A percentile compares a stretch with the other conserved stretches of the same genome.
phyloP scores from a whole-genome alignment of 2,797 vertebrate species.

The Syncerus caffer region DNA sequence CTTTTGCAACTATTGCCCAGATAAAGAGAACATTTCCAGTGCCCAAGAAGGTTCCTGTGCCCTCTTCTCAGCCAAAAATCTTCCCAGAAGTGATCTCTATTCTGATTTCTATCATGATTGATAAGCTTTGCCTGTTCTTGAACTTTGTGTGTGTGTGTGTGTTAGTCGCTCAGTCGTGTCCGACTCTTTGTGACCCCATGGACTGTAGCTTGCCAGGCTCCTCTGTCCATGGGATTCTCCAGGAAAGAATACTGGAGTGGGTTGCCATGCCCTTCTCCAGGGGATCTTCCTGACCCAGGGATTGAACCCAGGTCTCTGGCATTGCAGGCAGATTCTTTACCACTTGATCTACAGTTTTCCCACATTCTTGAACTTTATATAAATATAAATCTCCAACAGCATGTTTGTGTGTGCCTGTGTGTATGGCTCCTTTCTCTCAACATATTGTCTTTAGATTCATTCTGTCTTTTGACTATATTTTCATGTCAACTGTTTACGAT shows the following conservation, averaged over 20 bases:
- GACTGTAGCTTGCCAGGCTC: background rate
- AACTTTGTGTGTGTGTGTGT: background rate
- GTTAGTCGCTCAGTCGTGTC: background rate
- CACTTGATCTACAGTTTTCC: background rate
- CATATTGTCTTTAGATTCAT: background rate
- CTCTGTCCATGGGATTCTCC: background rate
- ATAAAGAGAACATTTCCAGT: background rate
- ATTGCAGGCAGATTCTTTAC: background rate
- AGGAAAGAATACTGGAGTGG: too few species aligned
- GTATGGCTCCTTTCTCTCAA: background rate
- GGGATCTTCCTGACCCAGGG: too few species aligned
- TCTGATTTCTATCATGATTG: background rate
- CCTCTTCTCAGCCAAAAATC: background rate
- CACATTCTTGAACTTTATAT: background rate
- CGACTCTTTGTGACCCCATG: background rate
- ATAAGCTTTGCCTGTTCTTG: background rate
- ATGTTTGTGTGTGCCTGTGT: background rate
- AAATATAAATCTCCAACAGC: background rate
- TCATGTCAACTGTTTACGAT: background rate
- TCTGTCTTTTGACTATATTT: background rate
- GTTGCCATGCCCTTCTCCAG: too few species aligned
- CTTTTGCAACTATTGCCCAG: background rate
- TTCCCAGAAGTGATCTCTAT: background rate
- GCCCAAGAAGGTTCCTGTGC: background rate
- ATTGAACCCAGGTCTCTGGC: background rate